Evolutionary conservation across 1,140 invertebrate species (phyloP), one percentile per base, ranked within the genome.

Genomic region (Lordiphosa collinella): DNA sequence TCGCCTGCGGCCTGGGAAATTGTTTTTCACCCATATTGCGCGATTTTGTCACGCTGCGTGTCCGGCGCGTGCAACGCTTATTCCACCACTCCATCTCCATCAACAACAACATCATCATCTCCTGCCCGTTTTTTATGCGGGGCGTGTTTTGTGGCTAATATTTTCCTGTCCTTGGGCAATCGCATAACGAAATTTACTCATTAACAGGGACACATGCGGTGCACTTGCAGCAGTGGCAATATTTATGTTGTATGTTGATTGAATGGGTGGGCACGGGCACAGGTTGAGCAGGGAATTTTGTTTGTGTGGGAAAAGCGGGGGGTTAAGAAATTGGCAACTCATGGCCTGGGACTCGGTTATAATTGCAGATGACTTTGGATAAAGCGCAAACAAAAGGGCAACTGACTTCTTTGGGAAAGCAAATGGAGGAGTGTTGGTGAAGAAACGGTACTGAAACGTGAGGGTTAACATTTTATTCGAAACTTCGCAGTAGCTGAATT

Each of bases 101-200:
- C 22, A 14, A 11, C 22, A n/a, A n/a, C n/a, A 11, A 18, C 14
- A 37, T 31, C 41, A 35, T 37, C 18, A 53, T 38, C 35, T 48
- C 16, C 34, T 12, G 22, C 12, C 29, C 40, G 54, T 82, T 80
- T 82, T 84, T 84, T 84, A 84, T 78, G 78, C 72, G 44, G 72
- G 78, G 78, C 78, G 72, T 84, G 78, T 72, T 75, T 64, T 82
- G 78, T 62, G 78, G 78, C 78, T 84, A 84, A 84, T 84, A 84
- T 84, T 84, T 75, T 84, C 69, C 78, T 75, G 78, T 56, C 67
- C 61, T 54, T 34, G 38, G 51, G 68, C 71, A 62, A 69, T 46
- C 60, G 52, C 62, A 62, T 57, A 68, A 53, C 74, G 47, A 68
- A 82, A 69, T 78, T 63, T 63, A 62, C 72, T 84, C 78, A 84